Percentiles rank a stretch among this genome's conserved stretches.
phyloP scores from a whole-genome alignment of 2,797 vertebrate species.

The Darevskia nairensis region DNA sequence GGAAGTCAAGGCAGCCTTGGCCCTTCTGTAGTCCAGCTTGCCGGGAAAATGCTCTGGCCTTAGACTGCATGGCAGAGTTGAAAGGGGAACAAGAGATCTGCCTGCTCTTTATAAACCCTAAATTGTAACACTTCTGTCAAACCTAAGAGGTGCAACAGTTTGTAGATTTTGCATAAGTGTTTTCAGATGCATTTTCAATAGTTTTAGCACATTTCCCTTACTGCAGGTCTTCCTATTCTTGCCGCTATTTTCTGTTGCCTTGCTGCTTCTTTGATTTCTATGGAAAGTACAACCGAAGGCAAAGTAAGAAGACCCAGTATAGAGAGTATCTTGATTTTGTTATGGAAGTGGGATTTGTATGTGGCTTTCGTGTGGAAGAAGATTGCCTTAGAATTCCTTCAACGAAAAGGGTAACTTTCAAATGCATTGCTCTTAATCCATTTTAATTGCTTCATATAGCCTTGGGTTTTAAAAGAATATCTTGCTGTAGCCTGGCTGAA shows the following conservation, averaged over 20 bases:
- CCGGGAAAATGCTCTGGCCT: neutral
- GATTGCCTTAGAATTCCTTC: conserved; percentile 97
- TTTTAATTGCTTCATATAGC: neutral
- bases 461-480: no score
- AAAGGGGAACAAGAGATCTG: neutral
- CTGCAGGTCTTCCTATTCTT: conserved; percentile 89
- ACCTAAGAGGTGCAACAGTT: neutral
- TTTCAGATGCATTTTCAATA: neutral
- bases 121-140: neutral
- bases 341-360: conserved; percentile 82
- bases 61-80: no score
- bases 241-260: conserved; percentile 93
- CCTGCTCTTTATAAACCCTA: neutral
- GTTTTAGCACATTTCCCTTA: neutral
- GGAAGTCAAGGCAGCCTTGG: neutral
- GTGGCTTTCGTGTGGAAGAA: conserved; percentile 91
- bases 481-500: neutral
- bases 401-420: conserved; percentile 89
- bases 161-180: neutral
- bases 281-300: conserved; percentile 87
- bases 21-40: neutral
- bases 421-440: neutral
- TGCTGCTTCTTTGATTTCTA: conserved; percentile 97
- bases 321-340: conserved; percentile 95
- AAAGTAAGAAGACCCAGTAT: conserved; percentile 92